phyloP scores from a whole-genome alignment of 2,113 vertebrate species.

The Orthonyx spaldingii region DNA sequence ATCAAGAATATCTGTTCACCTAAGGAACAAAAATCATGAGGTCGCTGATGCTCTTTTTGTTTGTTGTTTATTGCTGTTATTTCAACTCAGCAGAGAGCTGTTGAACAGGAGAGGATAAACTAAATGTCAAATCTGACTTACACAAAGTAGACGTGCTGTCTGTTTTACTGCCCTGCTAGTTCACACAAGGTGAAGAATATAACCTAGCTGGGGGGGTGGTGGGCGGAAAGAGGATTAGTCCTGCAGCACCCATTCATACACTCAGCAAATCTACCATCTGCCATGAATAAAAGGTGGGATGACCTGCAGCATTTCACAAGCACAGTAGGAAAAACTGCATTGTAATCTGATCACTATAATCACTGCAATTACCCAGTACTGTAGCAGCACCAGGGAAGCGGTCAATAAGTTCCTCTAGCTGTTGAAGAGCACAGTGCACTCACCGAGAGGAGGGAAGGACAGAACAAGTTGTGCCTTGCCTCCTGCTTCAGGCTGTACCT shows the following conservation, averaged over 20 bases:
- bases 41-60: neutral
- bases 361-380: neutral
- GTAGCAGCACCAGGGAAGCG: neutral
- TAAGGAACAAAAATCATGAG: neutral
- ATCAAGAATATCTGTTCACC: neutral
- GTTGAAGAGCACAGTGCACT: neutral
- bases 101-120: neutral
- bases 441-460: neutral
- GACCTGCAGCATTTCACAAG: neutral
- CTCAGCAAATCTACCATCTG: neutral
- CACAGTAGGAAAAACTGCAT: neutral
- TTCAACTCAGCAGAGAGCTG: neutral
- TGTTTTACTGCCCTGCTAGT: neutral
- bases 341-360: neutral
- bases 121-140: neutral
- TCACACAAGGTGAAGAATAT: constrained; percentile 2
- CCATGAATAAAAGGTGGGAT: neutral
- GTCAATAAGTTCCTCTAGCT: neutral
- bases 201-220: neutral
- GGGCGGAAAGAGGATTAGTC: neutral
- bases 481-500: neutral
- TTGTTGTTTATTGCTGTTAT: neutral
- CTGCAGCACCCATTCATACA: neutral
- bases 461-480: neutral
- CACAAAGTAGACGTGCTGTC: neutral